Evolutionary conservation across 2,113 vertebrate genomes (phyloP).

Genomic region (Coracopsis vasa): DNA sequence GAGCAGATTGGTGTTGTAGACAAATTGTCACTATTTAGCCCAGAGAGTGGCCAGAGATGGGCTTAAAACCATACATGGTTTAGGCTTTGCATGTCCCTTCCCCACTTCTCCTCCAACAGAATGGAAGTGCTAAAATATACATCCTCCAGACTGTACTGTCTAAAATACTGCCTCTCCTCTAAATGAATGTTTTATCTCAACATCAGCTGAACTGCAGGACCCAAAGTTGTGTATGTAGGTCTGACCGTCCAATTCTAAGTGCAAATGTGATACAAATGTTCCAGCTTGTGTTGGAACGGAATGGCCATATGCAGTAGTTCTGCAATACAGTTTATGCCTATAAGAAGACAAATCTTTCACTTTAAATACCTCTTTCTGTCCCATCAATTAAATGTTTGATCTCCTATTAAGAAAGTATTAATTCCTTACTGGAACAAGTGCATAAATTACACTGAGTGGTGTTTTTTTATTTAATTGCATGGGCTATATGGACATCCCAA

Average conservation of each 20-base stretch:
- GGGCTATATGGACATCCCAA: neutral
- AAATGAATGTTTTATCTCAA: neutral
- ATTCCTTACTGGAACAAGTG: neutral
- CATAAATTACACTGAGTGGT: neutral
- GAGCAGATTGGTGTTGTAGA: neutral
- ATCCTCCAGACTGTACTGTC: neutral
- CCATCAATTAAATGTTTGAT: neutral
- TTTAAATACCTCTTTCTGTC: neutral
- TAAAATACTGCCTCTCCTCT: neutral
- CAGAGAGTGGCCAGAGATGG: neutral
- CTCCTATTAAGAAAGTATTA: neutral
- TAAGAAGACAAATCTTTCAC: neutral
- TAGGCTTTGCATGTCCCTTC: neutral
- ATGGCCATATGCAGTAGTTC: neutral
- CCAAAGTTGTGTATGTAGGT: neutral
- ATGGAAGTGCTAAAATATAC: neutral
- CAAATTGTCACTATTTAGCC: neutral
- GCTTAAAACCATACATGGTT: neutral
- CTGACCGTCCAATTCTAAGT: neutral
- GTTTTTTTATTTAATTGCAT: neutral
- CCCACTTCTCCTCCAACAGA: accelerated
- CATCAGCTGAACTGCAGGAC: neutral
- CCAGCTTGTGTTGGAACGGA: neutral
- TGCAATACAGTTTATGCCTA: neutral
- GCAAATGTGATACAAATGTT: neutral